Conservation (phyloP, 2,888 invertebrate genomes). For the Ormyrus thymus region DNA sequence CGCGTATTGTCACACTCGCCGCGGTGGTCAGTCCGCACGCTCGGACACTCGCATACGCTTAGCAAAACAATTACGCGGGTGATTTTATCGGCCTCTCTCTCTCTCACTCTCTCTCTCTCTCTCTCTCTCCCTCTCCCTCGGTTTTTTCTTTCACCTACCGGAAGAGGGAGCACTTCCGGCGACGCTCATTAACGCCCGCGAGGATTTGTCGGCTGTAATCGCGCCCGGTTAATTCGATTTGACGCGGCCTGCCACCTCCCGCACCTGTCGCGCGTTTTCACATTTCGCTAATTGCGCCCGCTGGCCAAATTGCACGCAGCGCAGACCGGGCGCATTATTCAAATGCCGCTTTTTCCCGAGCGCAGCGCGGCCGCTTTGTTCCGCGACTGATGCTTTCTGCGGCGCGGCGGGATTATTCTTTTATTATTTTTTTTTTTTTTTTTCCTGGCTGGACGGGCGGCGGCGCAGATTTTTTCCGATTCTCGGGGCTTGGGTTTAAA, state of each 20-base stretch:
- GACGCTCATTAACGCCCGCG: conserved; percentile 74
- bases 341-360: not conserved
- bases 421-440: too few relatives aligned
- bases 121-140: conserved; percentile 32
- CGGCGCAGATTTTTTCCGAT: too few relatives aligned
- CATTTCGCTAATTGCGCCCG: conserved; percentile 3
- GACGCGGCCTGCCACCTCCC: conserved; percentile 58
- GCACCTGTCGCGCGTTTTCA: not conserved
- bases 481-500: too few relatives aligned
- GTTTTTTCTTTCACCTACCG: conserved; percentile 48
- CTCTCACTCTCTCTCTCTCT: conserved; percentile 39
- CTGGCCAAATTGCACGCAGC: not conserved
- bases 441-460: too few relatives aligned
- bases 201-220: conserved; percentile 73
- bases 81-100: conserved; percentile 71
- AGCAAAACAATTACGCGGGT: conserved; percentile 73
- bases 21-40: conserved; percentile 46
- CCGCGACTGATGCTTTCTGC: not conserved
- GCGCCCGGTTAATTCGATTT: conserved; percentile 71
- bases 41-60: conserved; percentile 73
- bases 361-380: not conserved
- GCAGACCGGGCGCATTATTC: conserved; percentile 18
- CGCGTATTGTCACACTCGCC: conserved; percentile 40
- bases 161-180: conserved; percentile 66
- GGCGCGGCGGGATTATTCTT: too few relatives aligned